Conservation (phyloP, 1,140 invertebrate species). For the Lysiphlebus fabarum region DNA sequence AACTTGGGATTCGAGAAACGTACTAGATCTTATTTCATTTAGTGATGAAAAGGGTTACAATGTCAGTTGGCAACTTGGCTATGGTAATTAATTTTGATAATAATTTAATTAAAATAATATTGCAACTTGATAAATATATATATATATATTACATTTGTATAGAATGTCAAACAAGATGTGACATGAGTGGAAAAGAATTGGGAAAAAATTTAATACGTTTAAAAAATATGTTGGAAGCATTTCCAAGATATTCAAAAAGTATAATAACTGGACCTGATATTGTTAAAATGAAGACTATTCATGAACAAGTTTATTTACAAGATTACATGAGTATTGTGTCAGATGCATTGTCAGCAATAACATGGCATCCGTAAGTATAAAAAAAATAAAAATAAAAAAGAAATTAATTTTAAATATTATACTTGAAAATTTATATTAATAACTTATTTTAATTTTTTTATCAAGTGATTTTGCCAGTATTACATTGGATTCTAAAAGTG, state of each 20-base stretch:
- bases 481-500: slow-evolving; percentile 23
- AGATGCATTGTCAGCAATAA: slow-evolving; percentile 58
- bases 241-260: slow-evolving; percentile 49
- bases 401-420: neutral
- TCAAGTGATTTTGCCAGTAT: slow-evolving; percentile 36
- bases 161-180: slow-evolving; percentile 46
- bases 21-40: slow-evolving; percentile 57
- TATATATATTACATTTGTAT: slow-evolving; percentile 1
- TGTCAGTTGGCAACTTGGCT: slow-evolving; percentile 65
- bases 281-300: slow-evolving; percentile 36
- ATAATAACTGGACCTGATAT: slow-evolving; percentile 50
- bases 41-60: slow-evolving; percentile 59
- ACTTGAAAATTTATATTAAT: too few relatives aligned
- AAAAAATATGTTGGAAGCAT: slow-evolving; percentile 59
- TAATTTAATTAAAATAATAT: slow-evolving; percentile 5
- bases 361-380: slow-evolving; percentile 63
- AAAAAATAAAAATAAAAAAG: neutral
- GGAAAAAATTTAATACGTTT: slow-evolving; percentile 58
- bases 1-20: slow-evolving; percentile 57
- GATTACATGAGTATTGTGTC: slow-evolving; percentile 58
- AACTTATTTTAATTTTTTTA: slow-evolving; percentile 7
- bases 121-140: too few relatives aligned
- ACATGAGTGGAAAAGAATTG: slow-evolving; percentile 40
- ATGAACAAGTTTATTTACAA: slow-evolving; percentile 56
- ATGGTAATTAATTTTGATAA: slow-evolving; percentile 52